These are phyloP conservation scores for Patella ulyssiponensis DNA, from an alignment of 2,888 invertebrate species.

Conservation along the genomic window DNA sequence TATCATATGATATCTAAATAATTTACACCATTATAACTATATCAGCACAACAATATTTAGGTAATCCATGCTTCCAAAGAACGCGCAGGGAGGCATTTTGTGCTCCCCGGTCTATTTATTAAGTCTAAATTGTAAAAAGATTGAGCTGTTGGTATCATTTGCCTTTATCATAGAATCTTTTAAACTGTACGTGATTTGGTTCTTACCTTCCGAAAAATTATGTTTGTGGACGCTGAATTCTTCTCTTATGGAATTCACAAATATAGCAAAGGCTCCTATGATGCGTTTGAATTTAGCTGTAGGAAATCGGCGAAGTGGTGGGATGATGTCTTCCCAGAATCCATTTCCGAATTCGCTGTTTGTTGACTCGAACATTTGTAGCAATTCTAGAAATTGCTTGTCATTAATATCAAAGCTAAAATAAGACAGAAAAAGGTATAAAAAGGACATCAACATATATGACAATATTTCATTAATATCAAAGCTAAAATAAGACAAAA, in stretches of 20 bases:
- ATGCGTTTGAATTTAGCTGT: neutral
- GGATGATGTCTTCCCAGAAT: conserved; percentile 28
- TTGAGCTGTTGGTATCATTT: no score
- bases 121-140: no score
- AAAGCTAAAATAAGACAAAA: no score
- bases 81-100: no score
- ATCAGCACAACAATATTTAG: no score
- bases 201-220: conserved; percentile 27
- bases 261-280: neutral
- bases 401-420: conserved; percentile 20
- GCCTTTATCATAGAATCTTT: no score
- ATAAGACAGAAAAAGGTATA: neutral
- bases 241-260: neutral
- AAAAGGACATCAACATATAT: no score
- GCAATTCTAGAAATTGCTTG: neutral
- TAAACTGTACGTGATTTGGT: neutral
- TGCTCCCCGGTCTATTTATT: no score
- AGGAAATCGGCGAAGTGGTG: conserved; percentile 23
- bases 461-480: conserved; percentile 10
- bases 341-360: conserved; percentile 15
- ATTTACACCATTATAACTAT: no score
- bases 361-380: neutral
- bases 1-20: no score
- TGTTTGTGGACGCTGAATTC: conserved; percentile 23
- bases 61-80: no score